A percentile compares a stretch with the other conserved stretches of the same genome.
Conservation (phyloP, 2,113 vertebrate genomes). For the Petaurus breviceps region DNA sequence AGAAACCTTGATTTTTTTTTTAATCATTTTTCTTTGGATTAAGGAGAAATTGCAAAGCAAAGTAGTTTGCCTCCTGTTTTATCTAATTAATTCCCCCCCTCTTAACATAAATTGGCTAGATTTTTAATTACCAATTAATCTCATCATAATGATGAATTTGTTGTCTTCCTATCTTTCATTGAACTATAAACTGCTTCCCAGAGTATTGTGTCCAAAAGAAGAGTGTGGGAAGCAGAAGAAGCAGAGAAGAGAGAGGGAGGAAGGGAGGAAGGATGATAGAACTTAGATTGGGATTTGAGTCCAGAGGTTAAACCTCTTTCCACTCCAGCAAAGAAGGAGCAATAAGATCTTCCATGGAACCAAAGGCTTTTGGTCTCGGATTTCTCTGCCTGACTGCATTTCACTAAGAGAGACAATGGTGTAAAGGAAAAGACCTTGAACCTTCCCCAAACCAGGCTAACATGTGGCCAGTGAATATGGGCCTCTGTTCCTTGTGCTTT, state of each 20-base stretch:
- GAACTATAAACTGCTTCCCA: neutral
- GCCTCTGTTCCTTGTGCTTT: neutral
- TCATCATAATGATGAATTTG: constrained; percentile 54
- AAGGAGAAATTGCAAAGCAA: constrained; percentile 80
- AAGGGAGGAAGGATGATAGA: neutral
- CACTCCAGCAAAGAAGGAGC: neutral
- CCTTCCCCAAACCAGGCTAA: neutral
- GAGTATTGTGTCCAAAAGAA: neutral
- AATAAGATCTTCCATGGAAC: neutral
- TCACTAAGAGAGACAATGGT: neutral
- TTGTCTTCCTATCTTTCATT: constrained; percentile 30
- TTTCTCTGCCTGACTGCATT: neutral
- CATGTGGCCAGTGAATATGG: neutral
- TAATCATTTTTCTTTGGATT: constrained; percentile 71
- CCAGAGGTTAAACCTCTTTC: neutral
- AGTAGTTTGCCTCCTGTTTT: constrained; percentile 78
- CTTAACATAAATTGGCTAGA: constrained; percentile 68
- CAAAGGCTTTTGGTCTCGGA: neutral
- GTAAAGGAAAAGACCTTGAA: neutral
- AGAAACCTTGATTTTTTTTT: constrained; percentile 61
- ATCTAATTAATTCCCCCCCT: constrained; percentile 76
- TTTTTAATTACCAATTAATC: constrained; percentile 78
- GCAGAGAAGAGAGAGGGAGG: neutral
- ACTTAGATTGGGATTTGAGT: neutral
- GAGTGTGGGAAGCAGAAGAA: fast-evolving